phyloP scores from a whole-genome alignment of 2,888 invertebrate species.

The Beris chalybata region DNA sequence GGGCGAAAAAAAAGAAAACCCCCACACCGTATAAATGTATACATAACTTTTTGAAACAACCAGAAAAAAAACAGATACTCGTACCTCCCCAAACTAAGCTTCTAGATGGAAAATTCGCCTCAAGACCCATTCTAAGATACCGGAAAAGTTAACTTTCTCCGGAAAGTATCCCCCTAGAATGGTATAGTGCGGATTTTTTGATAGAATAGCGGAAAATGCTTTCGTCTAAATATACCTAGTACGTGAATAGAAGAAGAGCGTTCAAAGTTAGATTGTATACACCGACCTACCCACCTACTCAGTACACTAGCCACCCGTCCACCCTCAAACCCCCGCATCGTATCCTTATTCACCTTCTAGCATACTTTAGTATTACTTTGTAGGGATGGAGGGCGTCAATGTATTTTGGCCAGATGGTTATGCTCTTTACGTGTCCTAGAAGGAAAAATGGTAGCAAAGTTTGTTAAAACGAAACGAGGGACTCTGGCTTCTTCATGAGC shows the following conservation, averaged over 20 bases:
- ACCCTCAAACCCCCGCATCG: constrained; percentile 5
- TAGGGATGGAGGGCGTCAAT: constrained; percentile 32
- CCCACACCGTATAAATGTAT: constrained; percentile 3
- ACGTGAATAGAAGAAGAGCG: constrained; percentile 18
- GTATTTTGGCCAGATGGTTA: constrained; percentile 39
- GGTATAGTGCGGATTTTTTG: constrained; percentile 14
- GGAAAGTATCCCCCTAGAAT: constrained; percentile 21
- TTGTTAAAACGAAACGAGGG: constrained; percentile 29
- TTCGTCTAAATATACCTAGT: background rate
- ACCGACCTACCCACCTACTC: background rate
- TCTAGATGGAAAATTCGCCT: constrained; percentile 23
- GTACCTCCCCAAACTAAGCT: constrained; percentile 13
- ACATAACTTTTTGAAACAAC: constrained; percentile 22
- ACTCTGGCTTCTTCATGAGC: constrained; percentile 22
- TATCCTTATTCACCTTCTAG: background rate
- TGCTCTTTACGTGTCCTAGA: constrained; percentile 38
- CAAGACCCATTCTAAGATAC: constrained; percentile 16
- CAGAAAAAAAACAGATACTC: background rate
- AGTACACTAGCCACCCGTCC: constrained; percentile 16
- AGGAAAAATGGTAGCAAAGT: constrained; percentile 34
- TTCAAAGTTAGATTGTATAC: constrained; percentile 27
- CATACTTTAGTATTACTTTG: constrained; percentile 22
- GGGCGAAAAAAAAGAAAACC: too few relatives aligned
- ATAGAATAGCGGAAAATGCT: constrained; percentile 25
- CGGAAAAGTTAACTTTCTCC: constrained; percentile 26